Base-by-base conservation (phyloP, 2,888 invertebrate genomes). In the Adineta ricciae region DNA sequence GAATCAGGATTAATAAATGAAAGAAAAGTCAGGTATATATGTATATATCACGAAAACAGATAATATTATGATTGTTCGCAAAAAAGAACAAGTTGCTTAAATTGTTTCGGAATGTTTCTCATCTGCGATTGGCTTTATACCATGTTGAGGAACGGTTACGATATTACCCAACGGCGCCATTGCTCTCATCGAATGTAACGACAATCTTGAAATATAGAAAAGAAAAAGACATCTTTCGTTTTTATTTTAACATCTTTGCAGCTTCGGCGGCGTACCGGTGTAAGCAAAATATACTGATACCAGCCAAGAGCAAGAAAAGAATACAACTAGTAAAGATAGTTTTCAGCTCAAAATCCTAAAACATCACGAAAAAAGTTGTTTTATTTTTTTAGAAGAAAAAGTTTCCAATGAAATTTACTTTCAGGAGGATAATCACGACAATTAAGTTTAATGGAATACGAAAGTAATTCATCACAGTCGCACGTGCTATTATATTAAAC, bases 381-480 rank as follows among this genome's bases (percentile, higher is more conserved):
- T 1, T 24, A 11, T 21, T 73, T 24, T 38, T 73, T 38, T 56
- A 9, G n/a, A n/a, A 56, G 5, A 14, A 21, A 56, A 56, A 9
- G n/a, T 5, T 38, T 41, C 24, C 8, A 16, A 41, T 24, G 46
- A 46, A 46, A 46, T 14, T 38, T 78, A 78, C 89, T 89, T 90
- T 88, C 83, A 90, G 88, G 36, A 92, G 88, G 78, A 92, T 91
- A 72, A 89, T 86, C 72, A 92, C 90, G n/a, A 92, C 92, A 85
- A 92, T 91, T 56, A 92, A 86, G 87, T 92, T 92, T 64, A 92
- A 88, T 56, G 92, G 92, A 86, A 92, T 88, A 85, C 92, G 88
- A 88, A 92, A 91, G 87, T 91, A 89, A 87, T 91, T 92, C 90
- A 92, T 91, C 24, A 91, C 90, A 52, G 92, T 92, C 21, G 92